Conservation (phyloP, 2,113 vertebrate species). For the Xiphophorus maculatus region DNA sequence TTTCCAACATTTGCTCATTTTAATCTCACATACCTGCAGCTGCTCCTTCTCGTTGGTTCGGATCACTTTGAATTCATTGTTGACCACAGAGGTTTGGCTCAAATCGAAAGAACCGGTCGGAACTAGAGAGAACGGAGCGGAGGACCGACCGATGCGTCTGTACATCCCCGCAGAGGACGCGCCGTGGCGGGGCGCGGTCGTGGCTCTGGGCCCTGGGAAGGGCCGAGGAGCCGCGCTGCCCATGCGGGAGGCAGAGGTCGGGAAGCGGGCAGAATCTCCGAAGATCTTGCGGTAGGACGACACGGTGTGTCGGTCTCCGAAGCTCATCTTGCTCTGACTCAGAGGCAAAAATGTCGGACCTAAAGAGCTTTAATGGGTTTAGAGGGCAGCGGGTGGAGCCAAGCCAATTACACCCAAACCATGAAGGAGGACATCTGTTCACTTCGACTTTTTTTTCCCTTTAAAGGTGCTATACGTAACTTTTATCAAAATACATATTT, state of each 20-base stretch:
- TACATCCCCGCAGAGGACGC: slow-evolving; percentile 74
- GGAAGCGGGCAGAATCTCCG: slow-evolving; percentile 85
- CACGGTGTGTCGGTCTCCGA: slow-evolving; percentile 83
- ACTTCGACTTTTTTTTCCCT: too few species aligned
- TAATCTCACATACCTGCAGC: neutral
- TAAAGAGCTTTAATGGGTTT: neutral
- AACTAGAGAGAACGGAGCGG: slow-evolving; percentile 70
- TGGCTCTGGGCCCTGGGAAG: slow-evolving; percentile 34
- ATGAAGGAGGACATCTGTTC: too few species aligned
- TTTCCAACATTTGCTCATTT: neutral
- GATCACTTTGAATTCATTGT: slow-evolving; percentile 89
- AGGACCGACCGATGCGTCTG: slow-evolving; percentile 61
- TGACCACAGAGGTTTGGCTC: slow-evolving; percentile 83
- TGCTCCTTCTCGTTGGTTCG: slow-evolving; percentile 94
- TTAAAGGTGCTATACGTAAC: too few species aligned
- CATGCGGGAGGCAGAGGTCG: slow-evolving; percentile 77
- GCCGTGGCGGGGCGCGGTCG: slow-evolving; percentile 68
- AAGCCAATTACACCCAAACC: neutral
- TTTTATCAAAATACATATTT: too few species aligned
- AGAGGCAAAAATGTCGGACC: neutral
- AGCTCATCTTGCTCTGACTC: slow-evolving; percentile 82
- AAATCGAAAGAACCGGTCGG: slow-evolving; percentile 82
- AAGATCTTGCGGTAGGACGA: slow-evolving; percentile 90
- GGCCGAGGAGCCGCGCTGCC: slow-evolving; percentile 66
- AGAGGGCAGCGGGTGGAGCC: neutral